Percentiles rank a stretch among this genome's conserved stretches.
These are phyloP conservation scores for Uloborus plumipes DNA, from an alignment of 2,888 invertebrate species.

Conservation along the genomic window DNA sequence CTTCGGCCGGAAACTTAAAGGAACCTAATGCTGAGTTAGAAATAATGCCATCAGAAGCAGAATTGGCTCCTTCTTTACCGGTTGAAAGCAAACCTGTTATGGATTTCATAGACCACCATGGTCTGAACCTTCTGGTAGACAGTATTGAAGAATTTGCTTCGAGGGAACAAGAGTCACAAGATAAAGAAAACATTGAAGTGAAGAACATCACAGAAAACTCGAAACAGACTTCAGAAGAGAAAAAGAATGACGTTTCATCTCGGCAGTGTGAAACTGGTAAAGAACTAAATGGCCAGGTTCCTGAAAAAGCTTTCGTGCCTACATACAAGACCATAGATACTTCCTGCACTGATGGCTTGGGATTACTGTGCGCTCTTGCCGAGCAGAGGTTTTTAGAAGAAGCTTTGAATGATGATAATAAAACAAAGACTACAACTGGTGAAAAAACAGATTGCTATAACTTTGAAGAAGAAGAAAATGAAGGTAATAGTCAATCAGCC, in stretches of 20 bases:
- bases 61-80: slow-evolving; percentile 60
- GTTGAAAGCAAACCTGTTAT: slow-evolving; percentile 65
- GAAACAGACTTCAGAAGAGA: neutral
- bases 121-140: slow-evolving; percentile 85
- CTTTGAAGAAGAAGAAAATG: slow-evolving; percentile 13
- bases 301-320: slow-evolving; percentile 28
- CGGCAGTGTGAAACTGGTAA: neutral
- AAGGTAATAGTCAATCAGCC: neutral
- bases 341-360: slow-evolving; percentile 73
- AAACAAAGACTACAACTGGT: slow-evolving; percentile 8
- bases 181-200: neutral
- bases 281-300: no score
- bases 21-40: slow-evolving; percentile 46
- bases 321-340: slow-evolving; percentile 52
- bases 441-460: slow-evolving; percentile 6
- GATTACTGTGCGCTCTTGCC: slow-evolving; percentile 85
- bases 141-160: slow-evolving; percentile 82
- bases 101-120: slow-evolving; percentile 70
- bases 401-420: slow-evolving; percentile 65
- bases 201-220: neutral
- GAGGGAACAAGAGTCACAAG: slow-evolving; percentile 44
- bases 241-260: neutral
- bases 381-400: slow-evolving; percentile 87
- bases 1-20: slow-evolving; percentile 25
- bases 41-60: slow-evolving; percentile 51